Evolutionary conservation across 2,113 vertebrate genomes (phyloP).

Genomic region (Cyanoderma ruficeps): DNA sequence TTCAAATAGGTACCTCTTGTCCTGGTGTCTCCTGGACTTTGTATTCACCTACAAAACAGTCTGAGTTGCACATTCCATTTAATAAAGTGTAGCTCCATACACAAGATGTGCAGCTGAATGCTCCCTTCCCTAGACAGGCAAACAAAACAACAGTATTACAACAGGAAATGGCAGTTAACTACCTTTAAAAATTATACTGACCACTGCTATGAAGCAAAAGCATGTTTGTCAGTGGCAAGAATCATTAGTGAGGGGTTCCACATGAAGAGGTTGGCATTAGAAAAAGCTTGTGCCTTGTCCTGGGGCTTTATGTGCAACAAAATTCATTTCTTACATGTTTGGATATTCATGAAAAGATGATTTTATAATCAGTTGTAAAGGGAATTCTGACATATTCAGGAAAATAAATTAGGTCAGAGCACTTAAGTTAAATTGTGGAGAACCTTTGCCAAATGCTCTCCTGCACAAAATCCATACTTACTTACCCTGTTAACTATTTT

Average conservation of each 20-base stretch:
- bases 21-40: constrained; percentile 71
- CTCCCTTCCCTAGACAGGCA: constrained; percentile 68
- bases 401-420: not conserved
- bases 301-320: not conserved
- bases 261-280: not conserved
- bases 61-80: constrained; percentile 74
- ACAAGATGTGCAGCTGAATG: constrained; percentile 79
- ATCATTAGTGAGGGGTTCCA: not conserved
- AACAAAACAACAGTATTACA: not conserved
- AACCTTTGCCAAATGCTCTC: not conserved
- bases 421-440: not conserved
- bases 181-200: not conserved
- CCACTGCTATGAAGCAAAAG: not conserved
- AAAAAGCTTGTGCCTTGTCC: not conserved
- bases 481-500: not conserved
- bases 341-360: not conserved
- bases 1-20: not conserved
- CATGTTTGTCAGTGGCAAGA: not conserved
- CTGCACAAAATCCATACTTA: not conserved
- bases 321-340: not conserved
- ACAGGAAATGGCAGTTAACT: not conserved
- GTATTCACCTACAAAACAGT: constrained; percentile 82
- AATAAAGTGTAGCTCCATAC: constrained; percentile 78
- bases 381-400: not conserved
- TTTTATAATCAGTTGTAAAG: not conserved